Evolutionary conservation across 1,140 invertebrate genomes (phyloP).

Genomic region (Whitmania pigra): DNA sequence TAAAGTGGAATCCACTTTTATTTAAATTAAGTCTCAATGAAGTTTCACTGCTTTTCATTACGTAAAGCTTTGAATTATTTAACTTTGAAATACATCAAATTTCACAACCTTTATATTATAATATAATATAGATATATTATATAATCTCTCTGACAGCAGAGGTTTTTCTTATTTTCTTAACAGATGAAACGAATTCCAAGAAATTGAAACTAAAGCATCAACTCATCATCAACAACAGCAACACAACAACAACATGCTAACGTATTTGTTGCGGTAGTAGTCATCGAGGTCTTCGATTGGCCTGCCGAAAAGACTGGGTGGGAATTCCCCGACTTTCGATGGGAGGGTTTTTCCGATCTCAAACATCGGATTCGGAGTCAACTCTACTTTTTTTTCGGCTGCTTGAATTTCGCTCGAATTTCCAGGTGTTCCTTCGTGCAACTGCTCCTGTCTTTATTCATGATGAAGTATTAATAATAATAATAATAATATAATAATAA

Average conservation of each 20-base stretch:
- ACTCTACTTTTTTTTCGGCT: conserved; percentile 11
- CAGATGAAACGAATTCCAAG: too few species aligned
- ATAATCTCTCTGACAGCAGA: too few species aligned
- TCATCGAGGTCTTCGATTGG: conserved; percentile 41
- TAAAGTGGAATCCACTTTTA: too few species aligned
- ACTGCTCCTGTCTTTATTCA: background rate
- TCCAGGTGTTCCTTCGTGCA: background rate
- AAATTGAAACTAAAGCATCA: background rate
- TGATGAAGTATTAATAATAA: too few species aligned
- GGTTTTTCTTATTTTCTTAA: too few species aligned
- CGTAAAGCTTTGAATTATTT: too few species aligned
- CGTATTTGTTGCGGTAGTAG: conserved; percentile 39
- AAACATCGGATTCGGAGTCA: conserved; percentile 35
- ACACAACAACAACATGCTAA: conserved; percentile 18
- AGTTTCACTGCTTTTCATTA: too few species aligned
- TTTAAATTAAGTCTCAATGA: too few species aligned
- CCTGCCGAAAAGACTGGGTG: conserved; percentile 32
- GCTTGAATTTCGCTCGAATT: background rate
- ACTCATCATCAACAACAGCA: background rate
- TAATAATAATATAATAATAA: too few species aligned
- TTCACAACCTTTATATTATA: too few species aligned
- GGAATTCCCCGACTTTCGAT: conserved; percentile 34
- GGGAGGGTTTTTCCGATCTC: conserved; percentile 39
- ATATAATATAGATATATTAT: too few species aligned
- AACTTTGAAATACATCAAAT: too few species aligned